Percentiles rank a stretch among this genome's conserved stretches.
Evolutionary conservation across 2,113 vertebrate species (phyloP).

Genomic region (Festucalex cinctus): DNA sequence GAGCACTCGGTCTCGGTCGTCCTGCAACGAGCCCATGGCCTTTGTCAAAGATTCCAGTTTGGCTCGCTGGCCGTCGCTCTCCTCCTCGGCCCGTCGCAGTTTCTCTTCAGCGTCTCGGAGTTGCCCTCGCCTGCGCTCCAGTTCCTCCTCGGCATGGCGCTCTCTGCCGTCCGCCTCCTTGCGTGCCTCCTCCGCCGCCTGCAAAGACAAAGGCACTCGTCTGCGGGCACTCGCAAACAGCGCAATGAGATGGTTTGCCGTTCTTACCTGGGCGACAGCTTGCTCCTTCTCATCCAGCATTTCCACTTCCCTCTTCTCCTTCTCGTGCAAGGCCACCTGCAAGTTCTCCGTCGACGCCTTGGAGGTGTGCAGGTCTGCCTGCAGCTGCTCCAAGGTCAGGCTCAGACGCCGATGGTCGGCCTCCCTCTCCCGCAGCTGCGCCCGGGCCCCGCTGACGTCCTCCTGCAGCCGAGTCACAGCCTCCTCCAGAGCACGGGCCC

Average conservation of each 20-base stretch:
- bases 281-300: conserved; percentile 86
- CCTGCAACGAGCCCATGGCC: conserved; percentile 92
- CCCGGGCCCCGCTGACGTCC: conserved; percentile 65
- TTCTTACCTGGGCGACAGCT: conserved; percentile 74
- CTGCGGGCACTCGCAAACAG: not conserved
- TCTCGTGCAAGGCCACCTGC: conserved; percentile 77
- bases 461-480: conserved; percentile 72
- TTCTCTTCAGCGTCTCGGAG: conserved; percentile 70
- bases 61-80: conserved; percentile 75
- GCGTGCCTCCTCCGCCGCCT: conserved; percentile 80
- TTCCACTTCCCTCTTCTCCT: conserved; percentile 83
- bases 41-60: conserved; percentile 85
- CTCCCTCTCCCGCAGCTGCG: conserved; percentile 74
- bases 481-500: conserved; percentile 72
- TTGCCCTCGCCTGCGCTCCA: conserved; percentile 69
- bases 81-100: conserved; percentile 73
- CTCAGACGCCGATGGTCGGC: conserved; percentile 75
- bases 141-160: conserved; percentile 74
- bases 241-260: not conserved
- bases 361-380: conserved; percentile 83
- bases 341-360: conserved; percentile 78
- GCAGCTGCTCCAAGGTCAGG: conserved; percentile 82
- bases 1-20: conserved; percentile 85
- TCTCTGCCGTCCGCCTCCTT: conserved; percentile 76
- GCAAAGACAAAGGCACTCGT: not conserved